Base-by-base conservation (phyloP, 2,888 invertebrate species). In the Trichacis sp. region DNA sequence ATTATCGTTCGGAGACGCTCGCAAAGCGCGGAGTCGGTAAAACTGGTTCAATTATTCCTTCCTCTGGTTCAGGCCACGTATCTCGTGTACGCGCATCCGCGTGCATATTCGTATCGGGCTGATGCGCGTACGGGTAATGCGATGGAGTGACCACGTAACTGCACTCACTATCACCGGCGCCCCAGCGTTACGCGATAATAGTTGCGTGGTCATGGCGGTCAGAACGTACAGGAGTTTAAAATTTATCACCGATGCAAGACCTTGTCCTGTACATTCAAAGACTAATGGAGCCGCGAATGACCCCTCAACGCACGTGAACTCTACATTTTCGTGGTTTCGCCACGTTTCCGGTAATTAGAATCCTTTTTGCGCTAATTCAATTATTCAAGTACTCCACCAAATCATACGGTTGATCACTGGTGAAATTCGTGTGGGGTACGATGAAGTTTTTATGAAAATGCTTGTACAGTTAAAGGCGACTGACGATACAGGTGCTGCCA, bases 281-380 rank as follows among this genome's bases (percentile, higher is more conserved):
- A 14, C 15, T 43, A 43, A 43, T 43, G 19, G 19, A 18, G 4
- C 43, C 17, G 43, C 43, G 19, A 43, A 43, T 43, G 43, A n/a
- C 19, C 43, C 19, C n/a, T 19, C 11, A 12, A 43, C 6, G 18
- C 9, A 19, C 43, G 18, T 43, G 19, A 33, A 33, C 43, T 24
- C 24, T 19, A 9, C n/a, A 43, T 19, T 43, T 17, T 9, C 2
- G 18, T 11, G 43, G 43, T 43, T 19, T 19, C 18, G n/a, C 17
- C 3, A 43, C 17, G 17, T 43, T 43, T 43, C 18, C 18, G 18
- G 43, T 43, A 17, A 43, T 43, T 19, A 43, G 1, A 19, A 2
- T 18, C 19, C 3, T 19, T 17, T 43, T 19, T 9, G 11, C 8
- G 11, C 18, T 17, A 9, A 43, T 43, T 43, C n/a, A 43, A 43